Conservation (phyloP, 2,888 invertebrate species). For the Acanthoscelides obtectus region DNA sequence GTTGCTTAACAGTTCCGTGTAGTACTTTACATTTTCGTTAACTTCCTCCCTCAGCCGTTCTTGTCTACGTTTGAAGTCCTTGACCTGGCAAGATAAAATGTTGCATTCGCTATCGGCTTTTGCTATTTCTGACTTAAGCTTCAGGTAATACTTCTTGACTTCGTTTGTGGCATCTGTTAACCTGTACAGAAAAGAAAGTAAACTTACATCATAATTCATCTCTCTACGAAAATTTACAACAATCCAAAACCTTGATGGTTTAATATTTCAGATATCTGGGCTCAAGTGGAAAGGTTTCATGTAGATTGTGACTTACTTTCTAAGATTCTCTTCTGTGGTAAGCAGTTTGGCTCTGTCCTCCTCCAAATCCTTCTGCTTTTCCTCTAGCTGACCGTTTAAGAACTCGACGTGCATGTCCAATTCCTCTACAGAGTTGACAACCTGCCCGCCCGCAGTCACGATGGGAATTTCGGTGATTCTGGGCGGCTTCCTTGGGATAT, state of each 20-base stretch:
- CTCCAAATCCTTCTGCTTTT: conserved; percentile 36
- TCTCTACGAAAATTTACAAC: too few species aligned
- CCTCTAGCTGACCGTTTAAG: conserved; percentile 34
- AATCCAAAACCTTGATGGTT: too few species aligned
- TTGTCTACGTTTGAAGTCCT: conserved; percentile 34
- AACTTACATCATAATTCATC: too few species aligned
- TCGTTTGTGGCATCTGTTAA: conserved; percentile 33
- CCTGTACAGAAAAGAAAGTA: too few species aligned
- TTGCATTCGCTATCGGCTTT: conserved; percentile 36
- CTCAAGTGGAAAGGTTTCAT: neutral
- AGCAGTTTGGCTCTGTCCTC: conserved; percentile 28
- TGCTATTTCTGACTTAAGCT: conserved; percentile 29
- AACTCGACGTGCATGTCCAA: conserved; percentile 36
- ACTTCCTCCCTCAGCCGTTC: conserved; percentile 31
- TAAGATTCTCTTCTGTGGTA: conserved; percentile 32
- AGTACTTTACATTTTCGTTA: conserved; percentile 30
- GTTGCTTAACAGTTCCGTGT: conserved; percentile 26
- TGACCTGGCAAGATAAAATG: conserved; percentile 35
- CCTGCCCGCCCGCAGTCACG: conserved; percentile 29
- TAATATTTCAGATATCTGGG: too few species aligned
- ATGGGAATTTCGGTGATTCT: conserved; percentile 32
- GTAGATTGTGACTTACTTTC: neutral
- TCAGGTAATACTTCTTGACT: conserved; percentile 35
- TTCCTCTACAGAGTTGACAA: conserved; percentile 37
- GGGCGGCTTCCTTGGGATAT: conserved; percentile 11